phyloP scores from a whole-genome alignment of 2,888 invertebrate species.

The Leptopilina drosophilae region DNA sequence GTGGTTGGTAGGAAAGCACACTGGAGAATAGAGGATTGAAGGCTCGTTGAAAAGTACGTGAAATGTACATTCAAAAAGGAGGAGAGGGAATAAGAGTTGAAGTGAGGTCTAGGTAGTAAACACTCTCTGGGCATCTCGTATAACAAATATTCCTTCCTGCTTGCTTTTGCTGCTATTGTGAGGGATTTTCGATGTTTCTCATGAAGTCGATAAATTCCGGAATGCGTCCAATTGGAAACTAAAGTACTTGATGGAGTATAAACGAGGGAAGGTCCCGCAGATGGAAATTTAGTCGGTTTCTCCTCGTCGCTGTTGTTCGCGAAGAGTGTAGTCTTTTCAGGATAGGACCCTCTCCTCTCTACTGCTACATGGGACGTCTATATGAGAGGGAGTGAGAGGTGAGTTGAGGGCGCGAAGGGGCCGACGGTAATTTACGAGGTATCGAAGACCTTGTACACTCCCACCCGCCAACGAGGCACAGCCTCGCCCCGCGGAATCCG shows the following conservation, averaged over 20 bases:
- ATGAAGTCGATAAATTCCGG: slow-evolving; percentile 38
- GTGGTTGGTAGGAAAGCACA: too few relatives aligned
- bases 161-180: slow-evolving; percentile 6
- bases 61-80: background rate
- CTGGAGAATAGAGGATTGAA: background rate
- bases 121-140: background rate
- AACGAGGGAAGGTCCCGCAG: slow-evolving; percentile 47
- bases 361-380: background rate
- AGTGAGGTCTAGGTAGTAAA: background rate
- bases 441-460: slow-evolving; percentile 77
- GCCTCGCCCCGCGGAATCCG: slow-evolving; percentile 73
- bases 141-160: slow-evolving; percentile 30
- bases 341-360: slow-evolving; percentile 54
- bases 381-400: slow-evolving; percentile 57
- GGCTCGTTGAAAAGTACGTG: slow-evolving; percentile 28
- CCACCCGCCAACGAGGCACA: slow-evolving; percentile 69
- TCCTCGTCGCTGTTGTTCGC: slow-evolving; percentile 22
- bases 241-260: slow-evolving; percentile 26
- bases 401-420: slow-evolving; percentile 61
- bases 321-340: slow-evolving; percentile 58
- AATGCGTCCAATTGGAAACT: slow-evolving; percentile 40
- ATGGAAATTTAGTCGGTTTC: slow-evolving; percentile 63
- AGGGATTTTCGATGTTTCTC: slow-evolving; percentile 23
- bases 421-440: slow-evolving; percentile 76
- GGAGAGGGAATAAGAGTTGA: background rate